A percentile compares a stretch with the other conserved stretches of the same genome.
These are phyloP conservation scores for Stenichneumon culpator DNA, from an alignment of 2,888 invertebrate species.

Conservation along the genomic window DNA sequence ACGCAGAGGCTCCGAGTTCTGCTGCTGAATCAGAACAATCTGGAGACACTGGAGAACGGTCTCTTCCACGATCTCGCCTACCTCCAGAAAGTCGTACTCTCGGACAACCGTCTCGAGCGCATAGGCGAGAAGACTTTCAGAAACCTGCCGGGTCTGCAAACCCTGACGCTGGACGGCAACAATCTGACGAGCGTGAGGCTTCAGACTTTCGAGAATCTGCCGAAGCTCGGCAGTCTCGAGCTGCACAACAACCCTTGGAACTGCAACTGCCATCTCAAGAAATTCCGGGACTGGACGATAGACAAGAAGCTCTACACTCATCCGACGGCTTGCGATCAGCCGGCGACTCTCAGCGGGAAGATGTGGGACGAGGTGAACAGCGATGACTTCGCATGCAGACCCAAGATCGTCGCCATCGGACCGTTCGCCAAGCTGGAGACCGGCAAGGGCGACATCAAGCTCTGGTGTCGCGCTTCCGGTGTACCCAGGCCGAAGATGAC, in stretches of 20 bases:
- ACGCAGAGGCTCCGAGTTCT: slow-evolving; percentile 91
- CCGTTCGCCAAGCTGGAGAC: slow-evolving; percentile 87
- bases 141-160: slow-evolving; percentile 89
- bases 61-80: slow-evolving; percentile 91
- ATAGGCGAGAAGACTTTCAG: slow-evolving; percentile 91
- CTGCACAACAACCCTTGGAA: slow-evolving; percentile 94
- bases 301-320: slow-evolving; percentile 91
- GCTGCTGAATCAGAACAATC: slow-evolving; percentile 91
- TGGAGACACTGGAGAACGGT: slow-evolving; percentile 90
- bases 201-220: slow-evolving; percentile 89
- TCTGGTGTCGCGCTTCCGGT: slow-evolving; percentile 91
- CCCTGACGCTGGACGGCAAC: slow-evolving; percentile 91
- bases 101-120: slow-evolving; percentile 90
- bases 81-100: slow-evolving; percentile 92
- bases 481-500: slow-evolving; percentile 91
- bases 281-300: slow-evolving; percentile 92
- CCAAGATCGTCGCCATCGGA: slow-evolving; percentile 87
- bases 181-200: slow-evolving; percentile 89
- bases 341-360: slow-evolving; percentile 89
- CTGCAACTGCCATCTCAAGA: slow-evolving; percentile 94
- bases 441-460: slow-evolving; percentile 87
- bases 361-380: slow-evolving; percentile 91
- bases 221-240: slow-evolving; percentile 90
- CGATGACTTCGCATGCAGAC: slow-evolving; percentile 93
- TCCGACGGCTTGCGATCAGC: slow-evolving; percentile 91